Evolutionary conservation across 2,888 invertebrate species (phyloP).

Genomic region (Dusona sp.): DNA sequence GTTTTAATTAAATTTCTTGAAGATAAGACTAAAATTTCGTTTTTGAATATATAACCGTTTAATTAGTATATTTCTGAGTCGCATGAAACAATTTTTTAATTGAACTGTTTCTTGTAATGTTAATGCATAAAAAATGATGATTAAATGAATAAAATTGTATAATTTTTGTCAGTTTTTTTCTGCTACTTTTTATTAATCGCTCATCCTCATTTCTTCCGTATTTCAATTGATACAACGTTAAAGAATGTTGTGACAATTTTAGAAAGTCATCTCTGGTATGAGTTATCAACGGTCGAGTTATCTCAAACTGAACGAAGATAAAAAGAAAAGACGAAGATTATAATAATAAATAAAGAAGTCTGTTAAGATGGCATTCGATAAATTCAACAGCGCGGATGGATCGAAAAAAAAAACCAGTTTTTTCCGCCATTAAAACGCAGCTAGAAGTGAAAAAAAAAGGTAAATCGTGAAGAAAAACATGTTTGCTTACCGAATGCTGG

Average conservation of each 20-base stretch:
- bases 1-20: background rate
- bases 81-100: background rate
- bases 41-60: background rate
- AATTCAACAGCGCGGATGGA: background rate
- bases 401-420: slow-evolving; percentile 5
- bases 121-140: background rate
- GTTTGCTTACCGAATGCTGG: slow-evolving; percentile 81
- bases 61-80: background rate
- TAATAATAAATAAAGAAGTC: background rate
- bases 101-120: background rate
- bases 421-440: background rate
- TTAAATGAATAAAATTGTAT: background rate
- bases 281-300: background rate
- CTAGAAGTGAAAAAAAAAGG: slow-evolving; percentile 1
- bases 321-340: background rate
- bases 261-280: background rate
- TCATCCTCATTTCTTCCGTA: background rate
- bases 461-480: slow-evolving; percentile 60
- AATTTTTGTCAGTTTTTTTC: background rate
- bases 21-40: background rate
- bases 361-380: background rate
- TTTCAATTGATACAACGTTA: background rate
- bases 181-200: background rate
- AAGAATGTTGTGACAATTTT: background rate
- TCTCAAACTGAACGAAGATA: background rate